Evolutionary conservation across 2,888 invertebrate species (phyloP), one percentile per base, ranked within the genome.

Genomic region (Chelonus formosanus): DNA sequence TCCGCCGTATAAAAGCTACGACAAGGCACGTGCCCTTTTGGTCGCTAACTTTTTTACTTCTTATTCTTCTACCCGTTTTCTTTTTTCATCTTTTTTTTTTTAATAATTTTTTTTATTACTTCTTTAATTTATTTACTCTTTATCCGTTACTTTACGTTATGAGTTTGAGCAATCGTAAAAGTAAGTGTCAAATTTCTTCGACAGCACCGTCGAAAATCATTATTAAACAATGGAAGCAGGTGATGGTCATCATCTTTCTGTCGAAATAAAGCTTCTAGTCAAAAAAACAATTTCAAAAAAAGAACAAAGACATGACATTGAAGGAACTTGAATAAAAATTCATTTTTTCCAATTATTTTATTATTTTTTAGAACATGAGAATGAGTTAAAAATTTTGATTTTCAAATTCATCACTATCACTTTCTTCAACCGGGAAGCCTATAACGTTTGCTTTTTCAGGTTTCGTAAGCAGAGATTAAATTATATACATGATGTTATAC

Each of bases 201-300:
- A 64, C 70, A 68, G 73, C 70, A 72, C 56, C 58, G 47, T 67
- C 59, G 67, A 69, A 68, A 74, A 70, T 67, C 63, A 7, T 10
- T 48, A 10, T 71, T 67, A 73, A 75, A 77, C 78, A 77, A 75
- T 73, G 71, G 67, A 69, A 72, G 78, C 78, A 78, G 78, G 78
- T 78, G 78, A 76, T 72, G 52, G 35, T 43, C 60, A 48, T 48
- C 62, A 59, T 61, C 56, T 58, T 60, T 60, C 32, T 61, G 54
- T 43, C 32, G 45, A 35, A 36, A 10, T 20, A 20, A 20, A 20
- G 20, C 20, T 20, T 20, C 20, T 1, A 20, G 1, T 20, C 20
- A 20, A 20, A 20, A 20, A 20, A 20, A 20, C 2, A 20, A 20
- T 20, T 20, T 20, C 20, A 20, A 20, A 20, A 20, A 20, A 20